These are phyloP conservation scores for Larimichthys crocea DNA, from an alignment of 2,113 vertebrate species.

Conservation along the genomic window DNA sequence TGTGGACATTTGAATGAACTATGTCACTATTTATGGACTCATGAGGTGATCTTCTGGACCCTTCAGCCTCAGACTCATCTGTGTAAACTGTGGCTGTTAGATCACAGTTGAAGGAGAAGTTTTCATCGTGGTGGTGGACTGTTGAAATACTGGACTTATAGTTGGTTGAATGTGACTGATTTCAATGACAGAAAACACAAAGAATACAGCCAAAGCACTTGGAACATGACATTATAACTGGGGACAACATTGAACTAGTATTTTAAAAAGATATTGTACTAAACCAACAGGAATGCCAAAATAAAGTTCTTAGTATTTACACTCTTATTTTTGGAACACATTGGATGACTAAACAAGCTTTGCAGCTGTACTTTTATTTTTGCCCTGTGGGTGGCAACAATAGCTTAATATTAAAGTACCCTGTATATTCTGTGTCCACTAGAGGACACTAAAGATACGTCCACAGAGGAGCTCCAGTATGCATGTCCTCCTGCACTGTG, in stretches of 20 bases:
- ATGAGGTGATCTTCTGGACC: not conserved
- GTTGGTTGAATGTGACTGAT: not conserved
- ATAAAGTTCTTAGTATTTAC: too few species aligned
- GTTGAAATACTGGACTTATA: not conserved
- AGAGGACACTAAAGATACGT: slow-evolving; percentile 55
- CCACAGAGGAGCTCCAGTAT: not conserved
- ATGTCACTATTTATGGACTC: not conserved
- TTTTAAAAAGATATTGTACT: not conserved
- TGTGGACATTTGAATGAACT: not conserved
- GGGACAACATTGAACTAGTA: not conserved
- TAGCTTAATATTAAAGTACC: slow-evolving; percentile 7
- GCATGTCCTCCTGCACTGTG: slow-evolving; percentile 21
- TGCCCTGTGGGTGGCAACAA: slow-evolving; percentile 64
- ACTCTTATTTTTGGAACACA: not conserved
- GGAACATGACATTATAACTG: not conserved
- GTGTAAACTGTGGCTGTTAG: not conserved
- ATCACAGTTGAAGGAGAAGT: not conserved
- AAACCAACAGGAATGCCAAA: not conserved
- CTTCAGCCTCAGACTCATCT: not conserved
- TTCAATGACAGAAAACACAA: not conserved
- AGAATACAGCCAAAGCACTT: slow-evolving; percentile 3
- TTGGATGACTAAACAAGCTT: not conserved
- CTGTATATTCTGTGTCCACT: slow-evolving; percentile 35
- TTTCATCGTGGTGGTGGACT: not conserved
- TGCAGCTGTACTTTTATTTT: slow-evolving; percentile 32